Conservation (phyloP, 2,888 invertebrate genomes). For the Thumatha senex region DNA sequence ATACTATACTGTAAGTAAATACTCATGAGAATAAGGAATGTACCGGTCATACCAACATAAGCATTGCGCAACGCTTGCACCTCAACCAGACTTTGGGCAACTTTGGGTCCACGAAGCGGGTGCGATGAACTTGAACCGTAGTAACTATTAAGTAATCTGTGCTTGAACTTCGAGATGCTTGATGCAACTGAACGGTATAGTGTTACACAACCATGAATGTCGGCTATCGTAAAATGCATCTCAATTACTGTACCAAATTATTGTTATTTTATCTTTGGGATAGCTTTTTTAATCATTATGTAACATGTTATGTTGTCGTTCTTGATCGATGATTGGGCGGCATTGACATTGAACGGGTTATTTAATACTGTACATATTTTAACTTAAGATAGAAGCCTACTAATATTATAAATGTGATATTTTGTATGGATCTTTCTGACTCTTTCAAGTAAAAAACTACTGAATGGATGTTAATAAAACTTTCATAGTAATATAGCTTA, state of each 20-base stretch:
- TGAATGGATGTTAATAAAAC: too few species aligned
- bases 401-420: too few species aligned
- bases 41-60: not conserved
- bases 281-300: not conserved
- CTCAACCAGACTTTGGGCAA: constrained; percentile 36
- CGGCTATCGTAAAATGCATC: constrained; percentile 5
- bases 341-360: constrained; percentile 4
- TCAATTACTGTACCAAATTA: constrained; percentile 9
- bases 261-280: constrained; percentile 7
- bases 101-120: constrained; percentile 39
- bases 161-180: constrained; percentile 12
- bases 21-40: too few species aligned
- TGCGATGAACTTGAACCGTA: constrained; percentile 13
- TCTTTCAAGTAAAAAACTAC: too few species aligned
- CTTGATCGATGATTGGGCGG: not conserved
- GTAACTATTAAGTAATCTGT: too few species aligned
- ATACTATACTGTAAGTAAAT: too few species aligned
- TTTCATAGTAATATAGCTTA: too few species aligned
- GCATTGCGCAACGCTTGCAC: constrained; percentile 37
- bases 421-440: too few species aligned
- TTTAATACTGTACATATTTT: not conserved
- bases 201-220: constrained; percentile 7
- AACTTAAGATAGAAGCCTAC: too few species aligned
- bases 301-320: not conserved
- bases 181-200: constrained; percentile 4